These are phyloP conservation scores for Lithosia quadra DNA, from an alignment of 2,888 invertebrate genomes.

Conservation along the genomic window DNA sequence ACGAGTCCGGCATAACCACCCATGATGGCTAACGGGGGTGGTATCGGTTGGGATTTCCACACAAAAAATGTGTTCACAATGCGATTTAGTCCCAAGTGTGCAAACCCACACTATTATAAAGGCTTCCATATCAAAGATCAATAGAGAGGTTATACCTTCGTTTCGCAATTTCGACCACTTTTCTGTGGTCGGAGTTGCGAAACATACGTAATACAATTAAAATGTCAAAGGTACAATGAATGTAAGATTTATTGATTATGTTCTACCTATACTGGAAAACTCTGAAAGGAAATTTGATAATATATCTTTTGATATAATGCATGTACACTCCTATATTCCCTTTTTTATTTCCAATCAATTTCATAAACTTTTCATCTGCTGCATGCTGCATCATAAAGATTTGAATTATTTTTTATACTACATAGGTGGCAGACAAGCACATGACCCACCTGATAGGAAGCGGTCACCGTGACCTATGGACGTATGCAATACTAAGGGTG, in stretches of 20 bases:
- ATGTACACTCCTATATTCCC: no score
- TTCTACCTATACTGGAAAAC: background rate
- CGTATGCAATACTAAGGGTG: no score
- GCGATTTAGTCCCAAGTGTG: conserved; percentile 10
- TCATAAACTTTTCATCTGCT: no score
- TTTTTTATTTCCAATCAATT: no score
- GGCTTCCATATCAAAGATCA: conserved; percentile 17
- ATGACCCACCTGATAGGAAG: no score
- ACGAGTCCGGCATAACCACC: no score
- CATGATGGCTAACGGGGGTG: no score
- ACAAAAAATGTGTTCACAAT: conserved; percentile 18
- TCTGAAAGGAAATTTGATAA: background rate
- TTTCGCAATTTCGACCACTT: background rate
- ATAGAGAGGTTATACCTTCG: conserved; percentile 3
- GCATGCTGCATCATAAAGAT: no score
- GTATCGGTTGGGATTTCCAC: no score
- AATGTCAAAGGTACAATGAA: conserved; percentile 3
- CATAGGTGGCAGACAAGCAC: no score
- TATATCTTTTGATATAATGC: background rate
- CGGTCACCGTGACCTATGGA: no score
- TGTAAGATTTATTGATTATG: background rate
- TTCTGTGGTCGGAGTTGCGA: conserved; percentile 3
- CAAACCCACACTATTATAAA: conserved; percentile 11
- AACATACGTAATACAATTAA: conserved; percentile 5
- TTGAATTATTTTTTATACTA: no score